These are phyloP conservation scores for Aleiodes alternator DNA, from an alignment of 2,888 invertebrate species.

Conservation along the genomic window DNA sequence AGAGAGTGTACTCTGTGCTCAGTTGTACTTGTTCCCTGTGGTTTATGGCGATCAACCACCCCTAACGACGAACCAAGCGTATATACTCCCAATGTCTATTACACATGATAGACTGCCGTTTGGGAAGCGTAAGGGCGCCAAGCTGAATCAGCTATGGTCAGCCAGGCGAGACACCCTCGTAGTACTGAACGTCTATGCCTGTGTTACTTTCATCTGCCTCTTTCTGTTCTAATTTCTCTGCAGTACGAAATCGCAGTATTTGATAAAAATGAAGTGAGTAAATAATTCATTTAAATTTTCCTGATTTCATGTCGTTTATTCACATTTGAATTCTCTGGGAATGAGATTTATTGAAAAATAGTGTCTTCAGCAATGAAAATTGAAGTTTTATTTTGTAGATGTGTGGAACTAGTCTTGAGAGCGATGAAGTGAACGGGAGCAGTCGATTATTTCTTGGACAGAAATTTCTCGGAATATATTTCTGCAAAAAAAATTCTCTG, in stretches of 20 bases:
- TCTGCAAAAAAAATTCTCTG: too few relatives aligned
- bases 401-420: too few relatives aligned
- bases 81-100: constrained; percentile 52
- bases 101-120: constrained; percentile 62
- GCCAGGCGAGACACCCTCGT: constrained; percentile 66
- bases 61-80: constrained; percentile 53
- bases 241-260: constrained; percentile 31
- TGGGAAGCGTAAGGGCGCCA: constrained; percentile 62
- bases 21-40: constrained; percentile 24
- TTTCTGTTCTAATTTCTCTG: constrained; percentile 57
- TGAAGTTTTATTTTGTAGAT: neutral
- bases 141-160: constrained; percentile 70
- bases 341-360: too few relatives aligned
- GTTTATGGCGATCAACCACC: constrained; percentile 47
- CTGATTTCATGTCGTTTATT: too few relatives aligned
- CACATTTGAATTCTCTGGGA: too few relatives aligned
- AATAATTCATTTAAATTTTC: neutral
- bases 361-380: neutral
- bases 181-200: constrained; percentile 10
- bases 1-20: neutral
- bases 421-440: too few relatives aligned
- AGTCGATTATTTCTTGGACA: too few relatives aligned
- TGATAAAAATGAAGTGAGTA: too few relatives aligned
- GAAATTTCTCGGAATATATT: too few relatives aligned
- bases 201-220: constrained; percentile 17